Base-by-base conservation (phyloP, 2,113 vertebrate species). In the Orthonyx spaldingii region DNA sequence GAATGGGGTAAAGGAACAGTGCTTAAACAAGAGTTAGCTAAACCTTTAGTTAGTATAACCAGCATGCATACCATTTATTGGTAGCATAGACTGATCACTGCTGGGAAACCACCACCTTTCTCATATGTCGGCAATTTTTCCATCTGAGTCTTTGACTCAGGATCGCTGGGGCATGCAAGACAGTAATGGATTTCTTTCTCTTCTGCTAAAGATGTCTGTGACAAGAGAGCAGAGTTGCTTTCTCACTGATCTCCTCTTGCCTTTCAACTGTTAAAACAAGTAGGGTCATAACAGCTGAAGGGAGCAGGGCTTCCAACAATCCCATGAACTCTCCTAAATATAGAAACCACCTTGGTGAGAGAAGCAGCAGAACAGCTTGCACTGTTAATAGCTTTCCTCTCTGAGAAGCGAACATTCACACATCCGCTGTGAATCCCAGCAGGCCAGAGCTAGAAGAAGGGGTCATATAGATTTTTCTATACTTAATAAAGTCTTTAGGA, bases 391-490 rank as follows among this genome's bases (percentile, higher is more conserved):
- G 75, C 63, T 86, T 77, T 23, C 47, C 24, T 81, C 41, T 89
- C 57, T 77, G 52, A 74, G 66, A 90, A 75, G 56, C 30, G 91
- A 78, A 50, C 28, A 12, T 72, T 72, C 28, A 85, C 3, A 19
- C 26, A 88, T 90, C 82, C 0, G 0, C 42, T 86, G 71, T 59
- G 44, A 77, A 75, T 93, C 74, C 65, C 84, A 89, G 44, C 37
- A 89, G 66, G 13, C 32, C 57, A 84, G 83, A 78, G 30, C 7
- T 63, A 55, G 52, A 80, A 69, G 42, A 88, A 89, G 27, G 24
- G 72, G 66, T 92, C 64, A n/a, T 84, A 89, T 47, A 77, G 86
- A 85, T 89, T 93, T 93, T 87, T 89, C 69, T 90, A 13, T 70
- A 70, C 52, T 84, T 86, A 81, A 65, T 87, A 66, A 79, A 92